Evolutionary conservation across 2,797 vertebrate genomes (phyloP).

Genomic region (Enteromius radiatus): DNA sequence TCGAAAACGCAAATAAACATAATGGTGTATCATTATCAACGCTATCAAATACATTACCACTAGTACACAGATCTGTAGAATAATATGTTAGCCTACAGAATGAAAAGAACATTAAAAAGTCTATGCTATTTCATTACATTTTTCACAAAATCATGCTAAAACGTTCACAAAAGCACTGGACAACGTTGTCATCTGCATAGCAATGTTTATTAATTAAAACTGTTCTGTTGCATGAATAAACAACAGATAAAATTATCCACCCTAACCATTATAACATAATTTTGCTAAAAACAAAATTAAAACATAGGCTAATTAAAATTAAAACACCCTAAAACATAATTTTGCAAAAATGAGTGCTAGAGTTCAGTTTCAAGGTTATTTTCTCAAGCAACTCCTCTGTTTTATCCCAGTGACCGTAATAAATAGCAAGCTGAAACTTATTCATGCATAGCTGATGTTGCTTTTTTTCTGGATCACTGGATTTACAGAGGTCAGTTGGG

Average conservation of each 20-base stretch:
- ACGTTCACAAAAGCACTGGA: not conserved
- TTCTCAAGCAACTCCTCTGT: conserved; percentile 2
- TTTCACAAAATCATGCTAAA: not conserved
- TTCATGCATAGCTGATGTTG: conserved; percentile 16
- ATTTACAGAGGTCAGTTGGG: conserved; percentile 46
- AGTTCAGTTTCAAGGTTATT: conserved; percentile 6
- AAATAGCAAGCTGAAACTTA: conserved; percentile 37
- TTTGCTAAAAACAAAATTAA: too few species aligned
- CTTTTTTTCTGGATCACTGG: conserved; percentile 40
- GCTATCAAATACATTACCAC: too few species aligned
- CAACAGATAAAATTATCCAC: not conserved
- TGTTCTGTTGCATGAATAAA: not conserved
- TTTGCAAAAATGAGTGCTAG: not conserved
- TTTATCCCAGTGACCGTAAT: conserved; percentile 22
- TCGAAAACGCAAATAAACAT: not conserved
- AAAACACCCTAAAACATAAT: too few species aligned
- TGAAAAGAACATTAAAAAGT: too few species aligned
- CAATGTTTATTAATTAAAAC: not conserved
- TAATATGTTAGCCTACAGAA: too few species aligned
- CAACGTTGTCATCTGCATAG: not conserved
- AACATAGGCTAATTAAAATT: too few species aligned
- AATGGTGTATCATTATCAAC: too few species aligned
- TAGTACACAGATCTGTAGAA: too few species aligned
- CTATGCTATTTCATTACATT: not conserved
- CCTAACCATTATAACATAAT: not conserved